A percentile compares a stretch with the other conserved stretches of the same genome.
phyloP scores from a whole-genome alignment of 1,140 invertebrate species.

The Trachelipus rathkii region DNA sequence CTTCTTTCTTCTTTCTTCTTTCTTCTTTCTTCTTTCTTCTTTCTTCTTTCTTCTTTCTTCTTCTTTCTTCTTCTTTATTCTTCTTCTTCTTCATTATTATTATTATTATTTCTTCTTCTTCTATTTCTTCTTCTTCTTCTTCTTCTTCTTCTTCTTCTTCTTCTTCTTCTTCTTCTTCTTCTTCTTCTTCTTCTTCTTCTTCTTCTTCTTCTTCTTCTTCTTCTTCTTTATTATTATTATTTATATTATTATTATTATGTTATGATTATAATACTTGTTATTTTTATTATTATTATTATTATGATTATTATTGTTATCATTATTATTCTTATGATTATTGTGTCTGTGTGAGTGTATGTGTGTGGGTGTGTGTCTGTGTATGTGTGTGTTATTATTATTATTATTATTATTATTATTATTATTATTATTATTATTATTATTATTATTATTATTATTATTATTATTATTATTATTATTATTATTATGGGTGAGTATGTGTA shows the following conservation, averaged over 20 bases:
- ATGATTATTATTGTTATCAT: too few species aligned
- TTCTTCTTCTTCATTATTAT: not conserved
- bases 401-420: too few species aligned
- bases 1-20: not conserved
- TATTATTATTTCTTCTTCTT: not conserved
- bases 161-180: not conserved
- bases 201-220: not conserved
- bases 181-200: not conserved
- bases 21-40: not conserved
- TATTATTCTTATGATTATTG: too few species aligned
- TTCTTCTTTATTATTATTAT: not conserved
- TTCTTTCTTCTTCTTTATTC: too few species aligned
- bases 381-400: too few species aligned
- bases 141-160: not conserved
- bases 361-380: too few species aligned
- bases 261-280: too few species aligned
- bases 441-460: too few species aligned
- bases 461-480: too few species aligned
- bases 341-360: too few species aligned
- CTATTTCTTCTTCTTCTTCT: not conserved
- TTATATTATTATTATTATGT: not conserved
- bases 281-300: conserved; percentile 21
- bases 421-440: too few species aligned
- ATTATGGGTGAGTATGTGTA: too few species aligned
- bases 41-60: not conserved